Evolutionary conservation across 2,113 vertebrate species (phyloP).

Genomic region (Melanocharis versteri): DNA sequence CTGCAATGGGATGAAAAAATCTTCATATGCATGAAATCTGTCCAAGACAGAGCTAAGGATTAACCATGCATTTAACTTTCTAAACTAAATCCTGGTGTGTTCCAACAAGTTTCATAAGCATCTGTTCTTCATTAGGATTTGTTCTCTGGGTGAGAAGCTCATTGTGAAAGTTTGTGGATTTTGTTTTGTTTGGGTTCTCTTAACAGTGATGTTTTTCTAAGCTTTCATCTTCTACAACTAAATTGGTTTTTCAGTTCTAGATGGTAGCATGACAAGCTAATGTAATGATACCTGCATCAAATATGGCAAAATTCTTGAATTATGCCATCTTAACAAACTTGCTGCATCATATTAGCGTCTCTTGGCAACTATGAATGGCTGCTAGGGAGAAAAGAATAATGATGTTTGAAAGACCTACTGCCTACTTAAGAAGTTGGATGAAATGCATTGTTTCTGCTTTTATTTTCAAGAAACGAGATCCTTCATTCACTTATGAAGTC

Average conservation of each 20-base stretch:
- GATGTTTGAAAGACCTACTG: neutral
- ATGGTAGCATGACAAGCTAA: neutral
- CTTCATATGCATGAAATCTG: neutral
- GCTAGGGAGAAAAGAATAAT: neutral
- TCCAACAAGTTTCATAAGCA: neutral
- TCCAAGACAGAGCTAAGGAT: neutral
- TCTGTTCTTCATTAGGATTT: neutral
- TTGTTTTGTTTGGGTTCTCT: neutral
- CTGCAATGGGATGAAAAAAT: neutral
- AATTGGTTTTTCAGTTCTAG: neutral
- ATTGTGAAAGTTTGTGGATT: neutral
- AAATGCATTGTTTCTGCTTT: constrained; percentile 1
- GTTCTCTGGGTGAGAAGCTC: neutral
- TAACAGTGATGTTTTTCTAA: neutral
- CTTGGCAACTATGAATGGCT: neutral
- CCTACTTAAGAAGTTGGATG: neutral
- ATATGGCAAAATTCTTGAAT: neutral
- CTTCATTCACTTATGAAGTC: constrained; percentile 89
- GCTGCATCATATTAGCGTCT: neutral
- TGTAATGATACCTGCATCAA: neutral
- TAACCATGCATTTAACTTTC: neutral
- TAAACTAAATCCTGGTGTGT: neutral
- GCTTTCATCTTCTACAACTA: neutral
- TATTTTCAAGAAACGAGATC: constrained; percentile 78
- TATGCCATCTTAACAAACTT: neutral